Percentiles rank a stretch among this genome's conserved stretches.
phyloP scores from a whole-genome alignment of 2,888 invertebrate genomes.

The Microctonus hyperodae region DNA sequence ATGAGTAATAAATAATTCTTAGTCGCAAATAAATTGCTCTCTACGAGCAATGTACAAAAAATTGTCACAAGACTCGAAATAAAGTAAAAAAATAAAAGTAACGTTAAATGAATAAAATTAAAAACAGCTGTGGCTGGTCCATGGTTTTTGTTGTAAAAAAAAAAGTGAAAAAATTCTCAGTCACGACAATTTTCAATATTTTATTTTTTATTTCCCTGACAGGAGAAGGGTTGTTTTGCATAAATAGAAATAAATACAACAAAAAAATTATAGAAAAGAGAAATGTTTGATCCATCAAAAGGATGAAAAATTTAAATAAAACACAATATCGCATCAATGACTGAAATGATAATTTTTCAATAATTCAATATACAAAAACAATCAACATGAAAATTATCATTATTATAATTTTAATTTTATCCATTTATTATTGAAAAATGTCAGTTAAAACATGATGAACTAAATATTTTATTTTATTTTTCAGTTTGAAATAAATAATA shows the following conservation, averaged over 20 bases:
- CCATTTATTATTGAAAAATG: neutral
- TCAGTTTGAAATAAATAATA: neutral
- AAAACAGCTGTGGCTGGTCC: conserved; percentile 25
- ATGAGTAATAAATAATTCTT: conserved; percentile 8
- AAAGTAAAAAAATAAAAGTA: neutral
- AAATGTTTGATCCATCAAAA: too few relatives aligned
- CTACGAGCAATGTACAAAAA: conserved; percentile 5
- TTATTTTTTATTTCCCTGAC: neutral
- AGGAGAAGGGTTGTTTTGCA: too few relatives aligned
- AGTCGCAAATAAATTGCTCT: conserved; percentile 8
- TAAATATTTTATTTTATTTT: too few relatives aligned
- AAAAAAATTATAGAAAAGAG: too few relatives aligned
- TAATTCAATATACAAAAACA: too few relatives aligned
- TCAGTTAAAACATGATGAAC: neutral
- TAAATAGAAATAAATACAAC: too few relatives aligned
- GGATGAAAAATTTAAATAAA: too few relatives aligned
- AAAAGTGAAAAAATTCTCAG: neutral
- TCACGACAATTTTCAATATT: neutral
- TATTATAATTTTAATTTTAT: too few relatives aligned
- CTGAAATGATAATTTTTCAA: too few relatives aligned
- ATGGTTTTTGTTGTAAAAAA: conserved; percentile 1
- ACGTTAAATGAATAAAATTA: neutral
- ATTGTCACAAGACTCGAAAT: conserved; percentile 6
- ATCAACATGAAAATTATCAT: too few relatives aligned
- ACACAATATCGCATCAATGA: too few relatives aligned